Conservation (phyloP, 2,113 vertebrate species). For the Tragelaphus strepsiceros region DNA sequence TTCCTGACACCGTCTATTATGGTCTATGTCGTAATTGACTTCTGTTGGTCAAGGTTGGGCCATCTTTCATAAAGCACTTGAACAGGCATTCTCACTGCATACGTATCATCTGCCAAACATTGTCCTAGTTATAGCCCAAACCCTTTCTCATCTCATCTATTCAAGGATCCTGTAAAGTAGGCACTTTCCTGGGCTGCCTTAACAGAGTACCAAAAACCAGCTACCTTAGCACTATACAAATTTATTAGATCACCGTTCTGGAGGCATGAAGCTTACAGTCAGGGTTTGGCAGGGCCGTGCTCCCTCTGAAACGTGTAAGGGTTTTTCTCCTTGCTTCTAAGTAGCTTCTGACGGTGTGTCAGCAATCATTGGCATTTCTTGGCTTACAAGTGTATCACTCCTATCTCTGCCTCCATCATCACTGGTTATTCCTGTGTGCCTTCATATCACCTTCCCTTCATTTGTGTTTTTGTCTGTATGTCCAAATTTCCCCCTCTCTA, state of each 20-base stretch:
- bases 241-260: background rate
- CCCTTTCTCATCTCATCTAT: background rate
- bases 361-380: background rate
- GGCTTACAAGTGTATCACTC: accelerated
- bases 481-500: background rate
- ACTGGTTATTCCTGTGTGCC: background rate
- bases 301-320: background rate
- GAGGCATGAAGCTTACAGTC: background rate
- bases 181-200: background rate
- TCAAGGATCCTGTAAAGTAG: background rate
- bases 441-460: background rate
- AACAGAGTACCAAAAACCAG: background rate
- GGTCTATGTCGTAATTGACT: background rate
- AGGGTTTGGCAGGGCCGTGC: background rate
- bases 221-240: background rate
- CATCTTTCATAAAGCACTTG: background rate
- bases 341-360: background rate
- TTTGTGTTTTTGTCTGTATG: background rate
- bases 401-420: background rate
- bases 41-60: background rate
- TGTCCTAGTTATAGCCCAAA: background rate
- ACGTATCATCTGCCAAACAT: background rate
- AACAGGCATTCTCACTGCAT: background rate
- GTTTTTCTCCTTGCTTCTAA: background rate
- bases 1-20: background rate